Conservation (phyloP, 2,113 vertebrate species). For the Fulmarus glacialis region DNA sequence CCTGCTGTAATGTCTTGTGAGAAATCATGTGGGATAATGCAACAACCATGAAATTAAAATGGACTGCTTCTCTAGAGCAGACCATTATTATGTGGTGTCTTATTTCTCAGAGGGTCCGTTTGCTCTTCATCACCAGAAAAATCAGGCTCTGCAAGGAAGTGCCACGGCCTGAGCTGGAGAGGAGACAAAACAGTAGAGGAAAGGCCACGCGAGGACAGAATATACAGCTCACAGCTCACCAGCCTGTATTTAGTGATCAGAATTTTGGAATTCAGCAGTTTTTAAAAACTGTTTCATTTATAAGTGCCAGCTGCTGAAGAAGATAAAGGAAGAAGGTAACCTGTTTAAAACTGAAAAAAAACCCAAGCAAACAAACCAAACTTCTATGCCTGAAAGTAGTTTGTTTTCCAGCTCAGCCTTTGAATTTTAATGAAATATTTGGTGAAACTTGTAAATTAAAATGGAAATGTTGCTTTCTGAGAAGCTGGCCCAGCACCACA, state of each 20-base stretch:
- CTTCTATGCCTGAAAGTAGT: not conserved
- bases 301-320: conserved; percentile 11
- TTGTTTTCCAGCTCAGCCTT: conserved; percentile 24
- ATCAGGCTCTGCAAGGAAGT: not conserved
- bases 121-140: conserved; percentile 54
- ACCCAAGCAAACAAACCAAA: not conserved
- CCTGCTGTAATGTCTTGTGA: conserved; percentile 23
- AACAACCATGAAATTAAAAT: conserved; percentile 66
- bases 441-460: conserved; percentile 52
- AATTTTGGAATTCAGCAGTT: not conserved
- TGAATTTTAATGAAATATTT: conserved; percentile 67
- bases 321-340: conserved; percentile 31
- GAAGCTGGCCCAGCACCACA: not conserved
- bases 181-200: not conserved
- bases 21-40: conserved; percentile 43
- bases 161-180: not conserved
- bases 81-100: conserved; percentile 19
- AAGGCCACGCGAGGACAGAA: conserved; percentile 7
- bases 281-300: not conserved
- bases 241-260: not conserved
- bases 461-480: conserved; percentile 47
- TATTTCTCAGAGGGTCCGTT: conserved; percentile 60
- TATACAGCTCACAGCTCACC: not conserved
- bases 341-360: not conserved
- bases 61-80: conserved; percentile 26